Evolutionary conservation across 2,113 vertebrate genomes (phyloP).

Genomic region (Arvicanthis niloticus): DNA sequence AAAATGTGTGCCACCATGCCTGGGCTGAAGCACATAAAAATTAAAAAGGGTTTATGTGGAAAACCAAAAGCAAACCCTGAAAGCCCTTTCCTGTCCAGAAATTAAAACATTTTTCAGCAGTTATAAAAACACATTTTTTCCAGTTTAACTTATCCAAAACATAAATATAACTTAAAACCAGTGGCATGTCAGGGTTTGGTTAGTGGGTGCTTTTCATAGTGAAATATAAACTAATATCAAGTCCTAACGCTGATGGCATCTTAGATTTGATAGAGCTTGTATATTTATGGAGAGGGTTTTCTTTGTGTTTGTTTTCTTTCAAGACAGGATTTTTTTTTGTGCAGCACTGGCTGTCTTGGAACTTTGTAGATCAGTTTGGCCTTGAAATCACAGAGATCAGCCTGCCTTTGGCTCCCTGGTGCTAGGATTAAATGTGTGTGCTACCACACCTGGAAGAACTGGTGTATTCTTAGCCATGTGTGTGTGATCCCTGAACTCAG

Average conservation of each 20-base stretch:
- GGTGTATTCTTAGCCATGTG: neutral
- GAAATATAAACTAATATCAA: neutral
- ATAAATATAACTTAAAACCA: neutral
- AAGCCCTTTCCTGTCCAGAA: neutral
- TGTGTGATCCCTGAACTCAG: neutral
- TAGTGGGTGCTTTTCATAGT: neutral
- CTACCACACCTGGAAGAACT: neutral
- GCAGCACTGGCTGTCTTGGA: neutral
- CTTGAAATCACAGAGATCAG: neutral
- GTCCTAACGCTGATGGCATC: neutral
- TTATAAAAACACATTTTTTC: neutral
- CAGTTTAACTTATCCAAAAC: neutral
- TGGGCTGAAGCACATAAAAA: neutral
- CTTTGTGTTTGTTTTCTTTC: neutral
- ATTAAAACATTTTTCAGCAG: neutral
- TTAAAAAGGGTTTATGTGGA: neutral
- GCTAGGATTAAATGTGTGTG: neutral
- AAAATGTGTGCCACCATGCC: neutral
- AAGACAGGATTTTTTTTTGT: neutral
- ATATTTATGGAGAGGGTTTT: neutral
- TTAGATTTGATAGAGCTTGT: neutral
- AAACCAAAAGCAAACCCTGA: neutral
- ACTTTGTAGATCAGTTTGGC: neutral
- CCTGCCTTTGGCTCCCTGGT: neutral
- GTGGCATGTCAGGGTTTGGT: neutral